Evolutionary conservation across 1,140 invertebrate genomes (phyloP), one percentile per base, ranked within the genome.

Genomic region (Saccostrea cuccullata): DNA sequence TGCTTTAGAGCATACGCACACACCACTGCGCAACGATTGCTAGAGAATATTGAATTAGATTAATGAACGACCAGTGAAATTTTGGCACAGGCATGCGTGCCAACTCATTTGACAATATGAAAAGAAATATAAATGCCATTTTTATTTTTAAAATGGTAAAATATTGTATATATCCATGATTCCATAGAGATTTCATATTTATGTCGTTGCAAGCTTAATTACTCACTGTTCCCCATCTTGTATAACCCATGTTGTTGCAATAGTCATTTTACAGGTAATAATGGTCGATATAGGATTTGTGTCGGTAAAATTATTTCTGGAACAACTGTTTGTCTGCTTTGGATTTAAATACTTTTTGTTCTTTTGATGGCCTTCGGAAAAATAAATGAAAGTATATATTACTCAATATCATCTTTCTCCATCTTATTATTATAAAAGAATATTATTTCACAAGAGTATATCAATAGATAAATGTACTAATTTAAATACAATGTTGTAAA

Each of bases 201-300:
- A 70, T 70, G 26, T 70, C 5, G 13, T 13, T 70, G 13, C 26
- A 26, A n/a, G 20, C 20, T 70, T 13, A 70, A n/a, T 70, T 13
- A 47, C 73, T 82, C 30, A 82, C 73, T 82, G 73, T 82, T 82
- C 73, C 20, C 73, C 73, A 36, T 82, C 73, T 30, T 82, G 26
- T 82, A 82, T 17, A 5, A 8, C 30, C 73, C 73, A 82, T 13
- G 23, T 0, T 12, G 40, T 47, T 15, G 6, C 73, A 23, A 30
- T 82, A 23, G 26, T 17, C 26, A 82, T 82, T 36, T 30, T 82
- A 15, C 73, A 47, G 5, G 73, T 47, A 30, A 20, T 64, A 3
- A 64, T 64, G 15, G 58, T 64, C 15, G 58, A 64, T 17, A 82
- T n/a, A 8, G 40, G 26, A 30, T 17, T 30, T 36, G 23, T 82